These are phyloP conservation scores for Toxotes jaculatrix DNA, from an alignment of 2,113 vertebrate genomes.

Conservation along the genomic window DNA sequence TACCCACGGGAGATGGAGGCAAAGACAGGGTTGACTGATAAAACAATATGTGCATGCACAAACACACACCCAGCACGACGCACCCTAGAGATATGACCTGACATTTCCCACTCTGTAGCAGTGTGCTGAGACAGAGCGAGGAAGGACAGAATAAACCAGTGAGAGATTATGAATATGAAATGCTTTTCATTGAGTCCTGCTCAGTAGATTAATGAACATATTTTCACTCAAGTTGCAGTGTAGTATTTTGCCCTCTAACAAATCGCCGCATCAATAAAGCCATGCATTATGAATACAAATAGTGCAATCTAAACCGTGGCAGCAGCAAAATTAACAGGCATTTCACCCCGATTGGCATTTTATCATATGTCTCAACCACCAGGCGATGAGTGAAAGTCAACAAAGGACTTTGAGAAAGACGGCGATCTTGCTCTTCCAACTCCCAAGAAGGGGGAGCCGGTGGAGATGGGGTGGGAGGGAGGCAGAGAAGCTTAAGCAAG, in stretches of 20 bases:
- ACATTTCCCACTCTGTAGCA: conserved; percentile 72
- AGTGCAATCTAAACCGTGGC: conserved; percentile 73
- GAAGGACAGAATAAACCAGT: conserved; percentile 66
- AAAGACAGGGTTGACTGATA: conserved; percentile 73
- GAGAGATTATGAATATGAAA: conserved; percentile 79
- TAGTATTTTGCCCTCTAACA: conserved; percentile 80
- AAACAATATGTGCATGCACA: conserved; percentile 70
- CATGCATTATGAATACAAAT: conserved; percentile 80
- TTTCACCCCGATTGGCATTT: conserved; percentile 78
- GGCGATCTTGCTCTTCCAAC: conserved; percentile 53
- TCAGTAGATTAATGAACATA: conserved; percentile 80
- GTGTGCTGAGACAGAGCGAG: conserved; percentile 50
- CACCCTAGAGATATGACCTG: conserved; percentile 71
- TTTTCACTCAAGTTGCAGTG: conserved; percentile 78
- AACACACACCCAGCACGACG: conserved; percentile 38
- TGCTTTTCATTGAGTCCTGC: conserved; percentile 70
- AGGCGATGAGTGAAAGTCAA: conserved; percentile 67
- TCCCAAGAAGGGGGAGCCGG: conserved; percentile 3
- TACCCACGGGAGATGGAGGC: conserved; percentile 63
- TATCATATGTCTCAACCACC: conserved; percentile 69
- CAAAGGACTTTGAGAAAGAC: conserved; percentile 67
- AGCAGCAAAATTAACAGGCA: conserved; percentile 77
- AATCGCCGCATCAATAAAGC: conserved; percentile 79
- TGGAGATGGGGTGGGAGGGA: too few species aligned
- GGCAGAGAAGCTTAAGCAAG: conserved; percentile 41